Evolutionary conservation across 1,140 invertebrate species (phyloP), one percentile per base, ranked within the genome.

Genomic region (Penaeus japonicus): DNA sequence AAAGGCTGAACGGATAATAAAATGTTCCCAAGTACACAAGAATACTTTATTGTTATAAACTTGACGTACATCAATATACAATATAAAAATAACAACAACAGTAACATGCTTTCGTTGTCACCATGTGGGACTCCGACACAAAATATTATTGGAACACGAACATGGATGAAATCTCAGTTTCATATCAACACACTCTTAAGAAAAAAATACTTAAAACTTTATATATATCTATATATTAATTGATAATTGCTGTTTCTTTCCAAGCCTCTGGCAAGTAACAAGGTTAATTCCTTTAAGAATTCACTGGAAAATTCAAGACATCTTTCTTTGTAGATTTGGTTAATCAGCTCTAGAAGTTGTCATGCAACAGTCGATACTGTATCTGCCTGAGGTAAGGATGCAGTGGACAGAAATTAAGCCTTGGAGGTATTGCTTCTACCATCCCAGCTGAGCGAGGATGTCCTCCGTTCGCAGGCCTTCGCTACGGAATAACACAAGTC

Each of bases 11-110:
- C 27, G 65, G 32, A 73, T 27, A 22, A 73, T 73, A 73, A 73
- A 73, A 73, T 24, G 27, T 32, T 24, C 22, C 17, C 32, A 39
- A 55, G n/a, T 81, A 54, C 70, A 85, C 84, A 85, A 85, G 84
- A 85, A 85, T 85, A 85, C 70, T 85, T 85, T 85, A 85, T 85
- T 85, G 84, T 85, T 78, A 85, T 77, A 85, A 85, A 85, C 53
- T 77, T 53, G 70, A 85, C 84, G 84, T 77, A 85, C 84, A 85
- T 78, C 84, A 85, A 85, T 73, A 85, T 65, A 84, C 82, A 59
- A 84, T 85, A 85, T 85, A 85, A 85, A 85, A 85, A 85, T 85
- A 85, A 85, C 84, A 85, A 85, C 84, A 85, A 85, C 84, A 85
- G 55, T 77, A 85, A 85, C 84, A 85, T 78, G 84, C 84, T 85